These are phyloP conservation scores for Scolopax rusticola DNA, from an alignment of 2,797 vertebrate species.

Conservation along the genomic window DNA sequence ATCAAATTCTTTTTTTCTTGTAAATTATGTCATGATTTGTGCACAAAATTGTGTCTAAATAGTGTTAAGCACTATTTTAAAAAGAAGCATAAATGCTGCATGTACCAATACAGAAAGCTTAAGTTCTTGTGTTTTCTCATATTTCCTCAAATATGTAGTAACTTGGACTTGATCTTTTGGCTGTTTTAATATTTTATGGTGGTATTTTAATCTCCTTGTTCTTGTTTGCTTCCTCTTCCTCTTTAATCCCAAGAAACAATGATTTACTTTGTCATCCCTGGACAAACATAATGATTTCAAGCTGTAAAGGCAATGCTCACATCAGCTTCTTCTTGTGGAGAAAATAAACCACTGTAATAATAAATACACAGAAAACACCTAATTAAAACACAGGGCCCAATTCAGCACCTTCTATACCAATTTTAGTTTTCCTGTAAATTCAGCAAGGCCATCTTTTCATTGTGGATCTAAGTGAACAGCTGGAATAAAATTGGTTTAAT, in stretches of 20 bases:
- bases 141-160: background rate
- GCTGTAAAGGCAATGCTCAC: background rate
- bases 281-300: background rate
- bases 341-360: background rate
- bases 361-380: background rate
- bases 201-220: background rate
- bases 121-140: background rate
- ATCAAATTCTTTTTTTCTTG: background rate
- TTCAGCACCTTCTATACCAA: background rate
- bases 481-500: background rate
- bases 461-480: background rate
- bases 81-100: background rate
- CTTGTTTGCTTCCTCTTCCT: conserved; percentile 4
- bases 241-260: background rate
- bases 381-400: background rate
- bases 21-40: background rate
- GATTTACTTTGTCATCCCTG: background rate
- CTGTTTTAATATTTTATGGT: background rate
- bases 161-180: background rate
- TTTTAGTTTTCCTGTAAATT: background rate
- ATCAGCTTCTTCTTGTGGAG: background rate
- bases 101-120: background rate
- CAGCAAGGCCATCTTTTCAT: background rate
- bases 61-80: background rate
- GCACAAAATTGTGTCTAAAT: too few species aligned